Base-by-base conservation (phyloP, 1,140 invertebrate genomes). In the Acromyrmex charruanus region DNA sequence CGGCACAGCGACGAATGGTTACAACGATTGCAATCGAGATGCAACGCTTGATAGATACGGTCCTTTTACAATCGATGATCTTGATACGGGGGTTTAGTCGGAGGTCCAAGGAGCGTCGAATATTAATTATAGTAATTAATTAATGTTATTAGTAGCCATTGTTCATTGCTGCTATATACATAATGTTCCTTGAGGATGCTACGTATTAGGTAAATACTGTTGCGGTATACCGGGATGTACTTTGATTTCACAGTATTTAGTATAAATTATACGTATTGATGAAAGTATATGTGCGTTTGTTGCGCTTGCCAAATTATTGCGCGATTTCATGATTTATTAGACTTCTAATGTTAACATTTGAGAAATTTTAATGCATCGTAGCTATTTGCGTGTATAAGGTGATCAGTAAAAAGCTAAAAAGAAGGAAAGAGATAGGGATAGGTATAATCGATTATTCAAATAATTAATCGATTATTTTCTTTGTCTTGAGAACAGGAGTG, bases 81-180 rank as follows among this genome's bases (percentile, higher is more conserved):
- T 90, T 82, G 84, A 91, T 90, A 85, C n/a, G 58, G 90, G 89
- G 82, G 90, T 90, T 91, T 91, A 80, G 3, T 79, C 58, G 63
- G 69, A 90, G 87, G 63, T 87, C 55, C 89, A 89, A 91, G 85
- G 85, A 87, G 88, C 71, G 86, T 90, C 89, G 90, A 89, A 77
- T 53, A 79, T 85, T 59, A 77, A 87, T 71, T 85, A 79, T n/a
- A 49, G 51, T 69, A 77, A 84, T 90, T 87, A 77, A 88, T 90
- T 91, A 91, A 86, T 77, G 66, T 91, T 91, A 91, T 91, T 91
- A 91, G 90, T 91, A 91, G 90, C 90, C 90, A 81, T 91, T 91
- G 85, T 91, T 89, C 61, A 61, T 84, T 87, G 65, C 49, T 55
- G 71, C 68, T 90, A 90, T 90, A n/a, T 91, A 90, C 69, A 88